phyloP scores from a whole-genome alignment of 2,797 vertebrate species.

The Schizopygopsis malacanthus region DNA sequence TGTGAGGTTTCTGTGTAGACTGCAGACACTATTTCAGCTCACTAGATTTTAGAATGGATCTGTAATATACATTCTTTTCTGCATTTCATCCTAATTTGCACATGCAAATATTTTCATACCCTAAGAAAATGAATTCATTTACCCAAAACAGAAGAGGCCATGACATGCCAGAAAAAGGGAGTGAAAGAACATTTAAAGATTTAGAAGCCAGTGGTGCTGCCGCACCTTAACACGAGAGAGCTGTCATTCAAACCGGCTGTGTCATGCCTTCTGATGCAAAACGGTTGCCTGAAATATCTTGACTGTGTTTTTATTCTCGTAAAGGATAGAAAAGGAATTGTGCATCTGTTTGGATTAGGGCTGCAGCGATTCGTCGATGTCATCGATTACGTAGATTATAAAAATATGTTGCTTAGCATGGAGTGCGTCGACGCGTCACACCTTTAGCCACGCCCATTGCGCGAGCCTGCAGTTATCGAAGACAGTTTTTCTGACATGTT shows the following conservation, averaged over 20 bases:
- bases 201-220: not conserved
- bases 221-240: conserved; percentile 13
- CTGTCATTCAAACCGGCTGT: conserved; percentile 23
- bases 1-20: not conserved
- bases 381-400: too few relatives aligned
- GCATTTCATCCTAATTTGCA: not conserved
- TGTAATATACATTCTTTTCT: not conserved
- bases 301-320: conserved; percentile 4
- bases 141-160: not conserved
- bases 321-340: not conserved
- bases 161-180: not conserved
- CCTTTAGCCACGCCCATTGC: too few relatives aligned
- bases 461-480: too few relatives aligned
- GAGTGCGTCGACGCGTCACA: too few relatives aligned
- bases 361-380: too few relatives aligned
- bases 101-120: conserved; percentile 2
- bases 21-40: not conserved
- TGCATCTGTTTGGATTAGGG: not conserved
- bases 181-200: conserved; percentile 17
- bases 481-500: too few relatives aligned
- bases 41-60: not conserved
- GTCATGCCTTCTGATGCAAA: conserved; percentile 30
- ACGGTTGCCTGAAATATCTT: not conserved
- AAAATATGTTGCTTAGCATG: too few relatives aligned
- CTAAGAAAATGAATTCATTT: not conserved